phyloP scores from a whole-genome alignment of 2,113 vertebrate species.

The Myanophis thanlyinensis region DNA sequence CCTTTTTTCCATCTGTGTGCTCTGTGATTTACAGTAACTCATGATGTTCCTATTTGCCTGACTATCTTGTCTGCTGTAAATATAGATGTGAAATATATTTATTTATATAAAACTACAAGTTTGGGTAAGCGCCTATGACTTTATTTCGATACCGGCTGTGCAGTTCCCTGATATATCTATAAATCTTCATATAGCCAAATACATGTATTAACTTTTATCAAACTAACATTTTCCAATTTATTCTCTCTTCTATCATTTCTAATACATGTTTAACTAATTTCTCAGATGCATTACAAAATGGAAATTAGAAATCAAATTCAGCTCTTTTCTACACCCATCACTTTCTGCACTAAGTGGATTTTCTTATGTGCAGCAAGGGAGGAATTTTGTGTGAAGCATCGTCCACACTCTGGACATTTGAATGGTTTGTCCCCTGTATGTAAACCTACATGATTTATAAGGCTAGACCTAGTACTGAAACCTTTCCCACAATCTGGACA shows the following conservation, averaged over 20 bases:
- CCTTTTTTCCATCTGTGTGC: neutral
- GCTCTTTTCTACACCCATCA: neutral
- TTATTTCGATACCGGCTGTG: neutral
- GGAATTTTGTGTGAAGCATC: neutral
- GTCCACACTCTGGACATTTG: neutral
- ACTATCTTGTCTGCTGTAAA: neutral
- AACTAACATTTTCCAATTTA: neutral
- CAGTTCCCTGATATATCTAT: neutral
- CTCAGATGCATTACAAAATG: neutral
- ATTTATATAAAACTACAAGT: neutral
- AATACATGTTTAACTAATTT: neutral
- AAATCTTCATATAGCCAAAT: neutral
- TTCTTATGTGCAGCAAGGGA: neutral
- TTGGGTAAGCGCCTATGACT: neutral
- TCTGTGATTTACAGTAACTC: neutral
- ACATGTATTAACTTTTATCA: neutral
- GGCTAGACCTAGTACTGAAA: neutral
- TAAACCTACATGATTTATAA: neutral
- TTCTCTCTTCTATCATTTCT: neutral
- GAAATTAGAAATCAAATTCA: neutral
- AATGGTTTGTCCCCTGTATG: neutral
- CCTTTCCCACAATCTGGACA: neutral
- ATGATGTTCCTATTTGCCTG: neutral
- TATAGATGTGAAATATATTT: neutral
- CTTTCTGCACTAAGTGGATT: neutral